Base-by-base conservation (phyloP, 2,113 vertebrate species). In the Felis catus region DNA sequence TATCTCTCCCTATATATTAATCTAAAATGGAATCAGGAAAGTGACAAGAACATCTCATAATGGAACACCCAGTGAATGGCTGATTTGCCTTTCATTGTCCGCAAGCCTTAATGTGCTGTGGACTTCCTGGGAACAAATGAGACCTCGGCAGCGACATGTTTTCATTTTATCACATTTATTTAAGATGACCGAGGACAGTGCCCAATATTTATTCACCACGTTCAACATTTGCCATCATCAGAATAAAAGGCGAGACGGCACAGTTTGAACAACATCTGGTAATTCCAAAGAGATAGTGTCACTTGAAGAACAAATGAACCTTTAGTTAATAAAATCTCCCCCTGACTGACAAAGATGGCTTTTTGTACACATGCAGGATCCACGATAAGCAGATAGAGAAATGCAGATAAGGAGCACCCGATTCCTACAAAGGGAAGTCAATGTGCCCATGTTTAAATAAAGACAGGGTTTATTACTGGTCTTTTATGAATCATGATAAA, bases 241-340 rank as follows among this genome's bases (percentile, higher is more conserved):
- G 87, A 2, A 94, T 85, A 95, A 96, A 18, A 98, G 96, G 74
- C 68, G 53, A 96, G 83, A 89, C 18, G 16, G 94, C 81, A n/a
- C 48, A 70, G 95, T 94, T 93, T 88, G 96, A 97, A 96, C 79
- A 97, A 91, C 93, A 96, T 89, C 97, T 96, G 96, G 84, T 96
- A 89, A 87, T 95, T 97, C 96, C 95, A 82, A 96, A 97, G 87
- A 98, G 96, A 98, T 53, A 91, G 76, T 88, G 97, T 95, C 97
- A 96, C 96, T 86, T 86, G 83, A 96, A 98, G 96, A 98, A 97
- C 97, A 97, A 97, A 97, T 9, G 95, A 93, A 97, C 84, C 84
- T 98, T 93, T 97, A 97, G 95, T 97, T 97, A 97, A 98, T 92
- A 96, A 90, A 80, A 83, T 97, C 97, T 97, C 71, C 94, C 88